Evolutionary conservation across 2,797 vertebrate genomes (phyloP).

Genomic region (Myotis planiceps): DNA sequence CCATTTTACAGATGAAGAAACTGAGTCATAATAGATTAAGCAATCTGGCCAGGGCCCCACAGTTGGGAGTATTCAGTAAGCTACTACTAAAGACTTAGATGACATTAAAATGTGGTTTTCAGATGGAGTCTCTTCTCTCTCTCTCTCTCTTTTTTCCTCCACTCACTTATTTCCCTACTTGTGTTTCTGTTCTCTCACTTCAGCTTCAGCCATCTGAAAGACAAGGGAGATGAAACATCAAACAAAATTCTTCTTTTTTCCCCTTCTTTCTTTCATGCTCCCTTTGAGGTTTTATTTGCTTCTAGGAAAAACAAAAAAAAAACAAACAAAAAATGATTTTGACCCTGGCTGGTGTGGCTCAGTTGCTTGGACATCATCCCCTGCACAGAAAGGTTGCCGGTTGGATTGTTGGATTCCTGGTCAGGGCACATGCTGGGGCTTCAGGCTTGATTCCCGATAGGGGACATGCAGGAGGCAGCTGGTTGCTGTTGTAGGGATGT

Average conservation of each 20-base stretch:
- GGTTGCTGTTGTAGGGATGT: background rate
- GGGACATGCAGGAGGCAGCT: background rate
- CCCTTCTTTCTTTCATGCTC: background rate
- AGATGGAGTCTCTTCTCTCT: background rate
- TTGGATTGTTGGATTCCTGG: background rate
- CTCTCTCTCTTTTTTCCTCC: background rate
- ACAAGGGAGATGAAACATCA: background rate
- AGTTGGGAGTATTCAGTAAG: background rate
- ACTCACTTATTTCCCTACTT: background rate
- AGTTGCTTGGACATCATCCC: background rate
- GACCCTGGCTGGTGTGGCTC: background rate
- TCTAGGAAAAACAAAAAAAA: background rate
- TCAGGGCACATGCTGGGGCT: background rate
- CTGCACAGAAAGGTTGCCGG: background rate
- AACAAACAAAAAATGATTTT: background rate
- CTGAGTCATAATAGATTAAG: background rate
- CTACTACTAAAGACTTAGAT: background rate
- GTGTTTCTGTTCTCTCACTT: background rate
- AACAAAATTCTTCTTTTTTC: background rate
- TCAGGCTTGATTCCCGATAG: background rate
- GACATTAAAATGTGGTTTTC: background rate
- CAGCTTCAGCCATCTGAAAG: background rate
- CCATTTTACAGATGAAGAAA: background rate
- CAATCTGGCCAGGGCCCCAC: background rate
- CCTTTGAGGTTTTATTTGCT: constrained; percentile 5